phyloP scores from a whole-genome alignment of 1,140 invertebrate species.

The Rhynchophorus ferrugineus region DNA sequence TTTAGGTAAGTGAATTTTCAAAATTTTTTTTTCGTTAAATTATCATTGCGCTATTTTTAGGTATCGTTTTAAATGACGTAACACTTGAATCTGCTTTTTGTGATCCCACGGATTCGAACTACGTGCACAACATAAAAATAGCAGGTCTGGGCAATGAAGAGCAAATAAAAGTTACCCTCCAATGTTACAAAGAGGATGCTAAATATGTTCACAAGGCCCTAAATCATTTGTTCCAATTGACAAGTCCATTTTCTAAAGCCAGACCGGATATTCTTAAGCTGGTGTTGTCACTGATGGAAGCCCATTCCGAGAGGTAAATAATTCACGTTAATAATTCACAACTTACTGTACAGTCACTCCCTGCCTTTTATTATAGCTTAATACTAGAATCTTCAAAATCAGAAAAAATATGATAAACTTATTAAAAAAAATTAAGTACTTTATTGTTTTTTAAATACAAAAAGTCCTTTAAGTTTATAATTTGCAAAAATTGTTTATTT shows the following conservation, averaged over 20 bases:
- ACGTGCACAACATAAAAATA: conserved; percentile 26
- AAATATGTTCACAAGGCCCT: conserved; percentile 65
- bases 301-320: conserved; percentile 49
- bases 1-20: conserved; percentile 20
- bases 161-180: conserved; percentile 47
- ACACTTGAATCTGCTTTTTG: conserved; percentile 31
- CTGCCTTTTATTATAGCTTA: too few species aligned
- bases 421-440: too few species aligned
- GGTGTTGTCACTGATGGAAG: conserved; percentile 60
- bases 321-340: too few species aligned
- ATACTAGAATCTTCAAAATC: too few species aligned
- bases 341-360: too few species aligned
- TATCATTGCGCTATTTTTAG: too few species aligned
- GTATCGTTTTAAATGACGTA: conserved; percentile 32
- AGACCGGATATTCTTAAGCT: conserved; percentile 63
- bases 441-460: too few species aligned
- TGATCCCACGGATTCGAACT: conserved; percentile 16
- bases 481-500: too few species aligned
- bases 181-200: conserved; percentile 49
- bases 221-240: conserved; percentile 63
- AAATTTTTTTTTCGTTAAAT: too few species aligned
- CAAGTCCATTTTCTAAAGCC: conserved; percentile 25
- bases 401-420: too few species aligned
- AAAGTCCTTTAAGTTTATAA: too few species aligned
- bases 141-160: conserved; percentile 35